Base-by-base conservation (phyloP, 2,113 vertebrate genomes). In the Taurulus bubalis region DNA sequence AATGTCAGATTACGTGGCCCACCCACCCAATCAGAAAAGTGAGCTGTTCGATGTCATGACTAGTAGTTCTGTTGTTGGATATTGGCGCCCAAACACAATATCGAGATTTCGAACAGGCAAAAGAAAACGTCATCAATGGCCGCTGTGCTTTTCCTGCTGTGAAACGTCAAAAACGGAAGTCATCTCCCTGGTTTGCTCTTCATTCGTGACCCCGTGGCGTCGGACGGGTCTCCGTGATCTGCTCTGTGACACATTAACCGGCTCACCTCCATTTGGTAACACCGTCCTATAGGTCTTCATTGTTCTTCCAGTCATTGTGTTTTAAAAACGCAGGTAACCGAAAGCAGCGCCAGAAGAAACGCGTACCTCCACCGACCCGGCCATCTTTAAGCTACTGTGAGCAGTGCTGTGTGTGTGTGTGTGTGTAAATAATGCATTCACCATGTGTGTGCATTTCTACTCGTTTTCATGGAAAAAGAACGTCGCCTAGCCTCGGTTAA, bases 401-500 rank as follows among this genome's bases (percentile, higher is more conserved):
- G 38, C 74, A 59, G 47, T 24, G 6, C 20, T 40, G 38, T 38
- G 18, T 56, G 58, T 30, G 24, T 69, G 58, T 36, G n/a, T 69
- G 10, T 71, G 60, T 77, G 0, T 32, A 34, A 2, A 47, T 71
- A 83, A 84, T 82, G 70, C 45, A 66, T 79, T 34, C 34, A 34
- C 5, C 12, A 18, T 22, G 42, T 63, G 75, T 72, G 60, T 69
- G 32, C 12, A 67, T 66, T 56, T 75, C 80, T 77, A 85, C 67
- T 81, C 16, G 36, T 62, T 83, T 34, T 80, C 69, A 34, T 63
- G 36, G n/a, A 78, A 84, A 81, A 47, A 47, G 30, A 62, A 42
- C 71, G 80, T 73, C 82, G 87, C 47, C 80, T 87, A 91, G 77
- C 69, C 64, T 78, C 11, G 36, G 86, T 89, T 86, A 92, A 89